These are phyloP conservation scores for Polypterus senegalus DNA, from an alignment of 2,113 vertebrate species.

Conservation along the genomic window DNA sequence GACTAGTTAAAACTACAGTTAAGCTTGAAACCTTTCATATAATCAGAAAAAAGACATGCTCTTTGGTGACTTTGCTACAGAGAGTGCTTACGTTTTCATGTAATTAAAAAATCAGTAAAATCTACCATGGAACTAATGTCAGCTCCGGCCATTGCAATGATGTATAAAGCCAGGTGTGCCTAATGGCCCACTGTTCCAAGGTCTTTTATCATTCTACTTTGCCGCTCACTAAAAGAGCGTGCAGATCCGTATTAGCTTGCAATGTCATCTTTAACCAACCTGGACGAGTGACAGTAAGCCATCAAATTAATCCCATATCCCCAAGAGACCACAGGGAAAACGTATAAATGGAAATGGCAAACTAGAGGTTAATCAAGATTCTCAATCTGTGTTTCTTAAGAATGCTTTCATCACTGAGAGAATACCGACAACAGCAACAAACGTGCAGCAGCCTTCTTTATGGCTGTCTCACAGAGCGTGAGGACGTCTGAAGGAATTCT, in stretches of 20 bases:
- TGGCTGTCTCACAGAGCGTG: slow-evolving; percentile 21
- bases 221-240: slow-evolving; percentile 12
- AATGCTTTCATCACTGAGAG: slow-evolving; percentile 36
- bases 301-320: background rate
- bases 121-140: slow-evolving; percentile 12
- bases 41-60: too few relatives aligned
- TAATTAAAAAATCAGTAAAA: background rate
- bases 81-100: too few relatives aligned
- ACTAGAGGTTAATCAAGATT: slow-evolving; percentile 36
- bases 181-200: background rate
- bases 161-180: slow-evolving; percentile 17
- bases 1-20: too few relatives aligned
- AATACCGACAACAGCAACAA: slow-evolving; percentile 46
- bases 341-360: slow-evolving; percentile 3
- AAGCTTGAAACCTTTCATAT: too few relatives aligned
- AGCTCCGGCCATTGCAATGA: slow-evolving; percentile 11
- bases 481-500: slow-evolving; percentile 32
- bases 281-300: background rate
- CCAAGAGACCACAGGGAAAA: background rate
- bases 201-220: slow-evolving; percentile 6
- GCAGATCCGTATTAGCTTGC: background rate
- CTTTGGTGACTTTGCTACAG: too few relatives aligned
- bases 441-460: slow-evolving; percentile 38
- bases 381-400: slow-evolving; percentile 29
- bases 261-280: slow-evolving; percentile 4